Evolutionary conservation across 2,113 vertebrate genomes (phyloP).

Genomic region (Anhinga rufa): DNA sequence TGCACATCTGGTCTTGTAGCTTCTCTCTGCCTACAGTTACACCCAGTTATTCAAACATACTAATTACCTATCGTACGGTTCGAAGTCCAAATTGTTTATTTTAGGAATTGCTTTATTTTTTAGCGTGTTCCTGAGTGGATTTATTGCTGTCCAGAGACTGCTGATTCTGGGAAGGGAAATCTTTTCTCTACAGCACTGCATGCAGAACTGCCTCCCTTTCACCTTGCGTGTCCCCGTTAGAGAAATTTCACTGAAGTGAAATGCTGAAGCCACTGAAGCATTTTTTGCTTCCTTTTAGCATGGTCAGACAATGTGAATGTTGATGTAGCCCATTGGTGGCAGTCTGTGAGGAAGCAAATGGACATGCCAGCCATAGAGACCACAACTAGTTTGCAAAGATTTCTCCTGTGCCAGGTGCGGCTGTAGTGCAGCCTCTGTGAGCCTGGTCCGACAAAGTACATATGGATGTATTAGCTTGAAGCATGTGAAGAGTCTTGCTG

Average conservation of each 20-base stretch:
- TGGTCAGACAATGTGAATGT: background rate
- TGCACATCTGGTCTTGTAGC: constrained; percentile 27
- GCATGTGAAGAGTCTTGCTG: background rate
- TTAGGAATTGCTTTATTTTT: constrained; percentile 16
- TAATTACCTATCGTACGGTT: background rate
- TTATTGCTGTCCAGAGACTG: background rate
- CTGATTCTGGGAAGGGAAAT: background rate
- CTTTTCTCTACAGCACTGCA: background rate
- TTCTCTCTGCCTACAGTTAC: constrained; percentile 18
- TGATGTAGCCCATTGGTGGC: background rate
- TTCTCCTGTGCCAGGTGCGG: background rate
- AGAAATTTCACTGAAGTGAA: background rate
- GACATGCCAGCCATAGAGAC: background rate
- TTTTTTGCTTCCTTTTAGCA: background rate
- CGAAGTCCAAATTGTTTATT: background rate
- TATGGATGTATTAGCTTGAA: background rate
- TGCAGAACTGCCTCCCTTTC: background rate
- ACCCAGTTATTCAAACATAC: constrained; percentile 39
- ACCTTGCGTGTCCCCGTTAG: background rate
- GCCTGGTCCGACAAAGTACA: background rate
- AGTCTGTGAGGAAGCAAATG: background rate
- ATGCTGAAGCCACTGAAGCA: background rate
- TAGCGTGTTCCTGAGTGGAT: background rate
- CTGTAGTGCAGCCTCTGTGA: background rate
- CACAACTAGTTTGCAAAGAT: background rate